These are phyloP conservation scores for Prolemur simus DNA, from an alignment of 2,113 vertebrate species.

Conservation along the genomic window DNA sequence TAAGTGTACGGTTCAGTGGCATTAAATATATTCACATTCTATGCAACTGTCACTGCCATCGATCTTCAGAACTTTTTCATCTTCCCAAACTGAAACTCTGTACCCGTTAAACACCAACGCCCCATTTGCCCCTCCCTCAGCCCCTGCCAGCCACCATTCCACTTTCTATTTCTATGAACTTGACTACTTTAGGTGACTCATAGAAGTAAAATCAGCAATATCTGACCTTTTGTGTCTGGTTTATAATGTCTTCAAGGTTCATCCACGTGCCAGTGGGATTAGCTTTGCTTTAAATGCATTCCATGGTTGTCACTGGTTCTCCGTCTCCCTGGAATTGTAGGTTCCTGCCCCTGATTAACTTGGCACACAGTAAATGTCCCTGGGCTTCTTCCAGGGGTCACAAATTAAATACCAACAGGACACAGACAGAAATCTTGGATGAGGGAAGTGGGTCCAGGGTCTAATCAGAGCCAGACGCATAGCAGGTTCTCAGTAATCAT, in stretches of 20 bases:
- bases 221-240: neutral
- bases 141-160: neutral
- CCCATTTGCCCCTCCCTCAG: neutral
- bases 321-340: neutral
- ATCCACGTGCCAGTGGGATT: neutral
- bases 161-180: neutral
- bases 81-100: neutral
- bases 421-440: neutral
- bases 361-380: neutral
- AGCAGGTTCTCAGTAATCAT: neutral
- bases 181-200: neutral
- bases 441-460: no score
- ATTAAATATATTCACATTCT: neutral
- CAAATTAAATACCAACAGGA: neutral
- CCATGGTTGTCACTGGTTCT: neutral
- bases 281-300: neutral
- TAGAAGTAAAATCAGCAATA: neutral
- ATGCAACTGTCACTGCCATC: fast-evolving
- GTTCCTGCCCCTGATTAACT: neutral
- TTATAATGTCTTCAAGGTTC: neutral
- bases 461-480: no score
- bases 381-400: neutral
- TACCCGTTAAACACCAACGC: neutral
- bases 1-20: neutral
- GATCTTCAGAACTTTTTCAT: neutral